Base-by-base conservation (phyloP, 2,113 vertebrate species). In the Phaetusa simplex region DNA sequence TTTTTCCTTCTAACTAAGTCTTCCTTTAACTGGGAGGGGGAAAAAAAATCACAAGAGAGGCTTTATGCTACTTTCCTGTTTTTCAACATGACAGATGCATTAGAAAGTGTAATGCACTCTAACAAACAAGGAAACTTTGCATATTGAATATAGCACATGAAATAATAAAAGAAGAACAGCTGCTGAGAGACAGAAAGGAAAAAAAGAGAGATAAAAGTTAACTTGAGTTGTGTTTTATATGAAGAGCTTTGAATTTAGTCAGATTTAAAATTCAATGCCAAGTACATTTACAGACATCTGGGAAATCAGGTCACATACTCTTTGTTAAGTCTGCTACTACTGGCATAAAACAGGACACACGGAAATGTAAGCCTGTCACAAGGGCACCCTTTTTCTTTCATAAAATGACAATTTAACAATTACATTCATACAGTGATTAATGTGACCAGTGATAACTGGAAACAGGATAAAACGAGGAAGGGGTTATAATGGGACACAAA, bases 141-240 rank as follows among this genome's bases (percentile, higher is more conserved):
- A 97, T 96, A 97, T 90, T 95, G 93, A 96, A 95, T 95, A 97
- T 86, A 88, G 59, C 95, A 93, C 92, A 97, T 96, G 85, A 96
- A 97, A 97, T 93, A 97, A 97, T 97, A 95, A 97, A 97, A 97
- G 91, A 94, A 88, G 94, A 97, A 96, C 97, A 97, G 88, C 91
- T 93, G 88, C 93, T 93, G 82, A 92, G 96, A 96, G 91, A 90
- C 86, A 94, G 95, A 90, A 89, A 82, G 53, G n/a, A 24, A 50
- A 91, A 92, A 84, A 84, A 69, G 5, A 88, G 76, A 96, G 95
- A 94, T 96, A 96, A 96, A 97, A 97, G 95, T 95, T 96, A 96
- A 88, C 71, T 87, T 58, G 59, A 91, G 86, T 88, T 95, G 89
- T 94, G 91, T 96, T 97, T 97, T 94, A 96, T 82, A 73, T 27